A percentile compares a stretch with the other conserved stretches of the same genome.
Evolutionary conservation across 2,113 vertebrate genomes (phyloP).

Genomic region (Xenopus borealis): DNA sequence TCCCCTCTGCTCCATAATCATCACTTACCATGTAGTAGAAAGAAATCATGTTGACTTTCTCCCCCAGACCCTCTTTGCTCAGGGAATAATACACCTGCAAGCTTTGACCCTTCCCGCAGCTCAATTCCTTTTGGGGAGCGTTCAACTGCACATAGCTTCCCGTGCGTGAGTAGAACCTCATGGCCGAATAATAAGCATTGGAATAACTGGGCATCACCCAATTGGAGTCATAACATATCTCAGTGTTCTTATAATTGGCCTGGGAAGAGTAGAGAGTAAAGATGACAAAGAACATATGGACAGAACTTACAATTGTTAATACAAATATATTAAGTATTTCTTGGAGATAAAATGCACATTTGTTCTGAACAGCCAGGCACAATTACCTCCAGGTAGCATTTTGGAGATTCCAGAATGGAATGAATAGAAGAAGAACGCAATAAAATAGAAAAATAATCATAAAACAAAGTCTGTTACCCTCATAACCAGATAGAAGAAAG

Average conservation of each 20-base stretch:
- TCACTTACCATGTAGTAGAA: conserved; percentile 65
- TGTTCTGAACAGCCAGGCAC: too few relatives aligned
- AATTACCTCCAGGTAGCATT: too few relatives aligned
- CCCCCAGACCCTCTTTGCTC: conserved; percentile 49
- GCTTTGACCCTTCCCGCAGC: conserved; percentile 47
- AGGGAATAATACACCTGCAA: conserved; percentile 56
- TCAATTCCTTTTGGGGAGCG: conserved; percentile 49
- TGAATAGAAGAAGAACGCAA: too few relatives aligned
- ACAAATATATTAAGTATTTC: too few relatives aligned
- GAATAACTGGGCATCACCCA: conserved; percentile 46
- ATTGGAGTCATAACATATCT: conserved; percentile 51
- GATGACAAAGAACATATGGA: not conserved
- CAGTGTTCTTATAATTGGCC: conserved; percentile 51
- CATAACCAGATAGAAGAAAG: too few relatives aligned
- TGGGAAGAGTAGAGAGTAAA: conserved; percentile 31
- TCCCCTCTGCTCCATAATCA: too few relatives aligned
- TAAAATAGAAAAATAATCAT: too few relatives aligned
- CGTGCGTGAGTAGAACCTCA: conserved; percentile 61
- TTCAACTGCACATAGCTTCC: conserved; percentile 62
- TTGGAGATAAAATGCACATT: too few relatives aligned
- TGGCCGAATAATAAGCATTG: conserved; percentile 37
- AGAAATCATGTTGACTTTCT: not conserved
- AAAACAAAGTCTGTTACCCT: too few relatives aligned
- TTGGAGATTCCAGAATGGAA: too few relatives aligned
- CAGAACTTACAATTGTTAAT: too few relatives aligned